Evolutionary conservation across 2,797 vertebrate genomes (phyloP).

Genomic region (Miopithecus talapoin): DNA sequence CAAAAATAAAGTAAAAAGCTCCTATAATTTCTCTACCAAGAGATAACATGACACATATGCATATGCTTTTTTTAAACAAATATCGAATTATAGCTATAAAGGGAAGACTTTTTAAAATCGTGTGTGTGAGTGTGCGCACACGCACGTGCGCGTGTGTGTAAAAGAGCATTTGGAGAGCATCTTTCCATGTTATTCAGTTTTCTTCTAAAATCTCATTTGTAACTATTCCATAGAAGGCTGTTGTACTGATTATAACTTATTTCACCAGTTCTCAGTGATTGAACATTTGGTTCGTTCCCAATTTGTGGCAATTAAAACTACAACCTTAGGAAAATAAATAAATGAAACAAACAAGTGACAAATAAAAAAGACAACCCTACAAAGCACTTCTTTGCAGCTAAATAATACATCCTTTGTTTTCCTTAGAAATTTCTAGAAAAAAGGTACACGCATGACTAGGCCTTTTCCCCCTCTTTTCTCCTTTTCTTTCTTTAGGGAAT

Average conservation of each 20-base stretch:
- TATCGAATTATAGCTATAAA: not conserved
- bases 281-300: not conserved
- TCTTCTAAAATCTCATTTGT: not conserved
- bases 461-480: no score
- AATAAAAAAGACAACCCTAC: not conserved
- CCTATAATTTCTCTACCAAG: not conserved
- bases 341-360: not conserved
- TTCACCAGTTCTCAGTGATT: not conserved
- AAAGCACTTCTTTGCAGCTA: not conserved
- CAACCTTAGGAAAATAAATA: no score
- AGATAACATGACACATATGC: not conserved
- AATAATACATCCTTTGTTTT: not conserved
- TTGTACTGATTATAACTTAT: not conserved
- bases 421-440: not conserved
- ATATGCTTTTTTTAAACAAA: not conserved
- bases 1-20: not conserved
- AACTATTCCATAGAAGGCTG: not conserved
- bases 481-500: no score
- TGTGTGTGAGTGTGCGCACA: accelerated
- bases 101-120: not conserved
- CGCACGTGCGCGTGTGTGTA: no score
- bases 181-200: not conserved
- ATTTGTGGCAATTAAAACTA: not conserved
- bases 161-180: not conserved
- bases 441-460: not conserved